These are phyloP conservation scores for Amphipyra berbera DNA, from an alignment of 2,888 invertebrate species.

Conservation along the genomic window DNA sequence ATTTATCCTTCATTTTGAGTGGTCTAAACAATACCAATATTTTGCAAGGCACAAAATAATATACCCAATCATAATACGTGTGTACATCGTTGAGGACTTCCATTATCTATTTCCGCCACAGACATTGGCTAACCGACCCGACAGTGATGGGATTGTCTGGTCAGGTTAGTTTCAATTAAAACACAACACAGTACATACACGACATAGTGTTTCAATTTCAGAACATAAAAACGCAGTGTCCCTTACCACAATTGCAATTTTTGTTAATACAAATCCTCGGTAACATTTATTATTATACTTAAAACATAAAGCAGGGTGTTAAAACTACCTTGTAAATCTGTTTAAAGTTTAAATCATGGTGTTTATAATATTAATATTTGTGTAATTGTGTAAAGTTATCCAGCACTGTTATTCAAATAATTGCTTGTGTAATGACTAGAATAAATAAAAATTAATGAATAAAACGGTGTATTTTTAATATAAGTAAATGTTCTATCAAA, in stretches of 20 bases:
- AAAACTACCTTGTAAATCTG: too few relatives aligned
- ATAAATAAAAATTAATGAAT: neutral
- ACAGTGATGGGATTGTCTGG: constrained; percentile 1
- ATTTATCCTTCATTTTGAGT: too few relatives aligned
- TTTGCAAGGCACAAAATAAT: too few relatives aligned
- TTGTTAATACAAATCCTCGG: neutral
- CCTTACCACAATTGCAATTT: constrained; percentile 9
- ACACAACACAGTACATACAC: neutral
- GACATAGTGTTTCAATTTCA: neutral
- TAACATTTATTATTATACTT: constrained; percentile 5
- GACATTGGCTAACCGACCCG: constrained; percentile 5
- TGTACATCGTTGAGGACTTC: too few relatives aligned
- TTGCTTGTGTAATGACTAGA: constrained; percentile 1
- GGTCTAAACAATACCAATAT: too few relatives aligned
- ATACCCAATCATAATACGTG: too few relatives aligned
- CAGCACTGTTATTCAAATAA: neutral
- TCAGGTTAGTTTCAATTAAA: constrained; percentile 29
- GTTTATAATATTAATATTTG: too few relatives aligned
- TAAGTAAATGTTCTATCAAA: too few relatives aligned
- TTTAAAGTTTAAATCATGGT: too few relatives aligned
- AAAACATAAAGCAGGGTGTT: constrained; percentile 7
- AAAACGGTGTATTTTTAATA: too few relatives aligned
- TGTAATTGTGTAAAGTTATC: neutral
- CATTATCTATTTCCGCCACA: neutral
- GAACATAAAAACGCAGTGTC: constrained; percentile 4